Evolutionary conservation across 2,888 invertebrate genomes (phyloP).

Genomic region (Bruchidius siliquastri): DNA sequence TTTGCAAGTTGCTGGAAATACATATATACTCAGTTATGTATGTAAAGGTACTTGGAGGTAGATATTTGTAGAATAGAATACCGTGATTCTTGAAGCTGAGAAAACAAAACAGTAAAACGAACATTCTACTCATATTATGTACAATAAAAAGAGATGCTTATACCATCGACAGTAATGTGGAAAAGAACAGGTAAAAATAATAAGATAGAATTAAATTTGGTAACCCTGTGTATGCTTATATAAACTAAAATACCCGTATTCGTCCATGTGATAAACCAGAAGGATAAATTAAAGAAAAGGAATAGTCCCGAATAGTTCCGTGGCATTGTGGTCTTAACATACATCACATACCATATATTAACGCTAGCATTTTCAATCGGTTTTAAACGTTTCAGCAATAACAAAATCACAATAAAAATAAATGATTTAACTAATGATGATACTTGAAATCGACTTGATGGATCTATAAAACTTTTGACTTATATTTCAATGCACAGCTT

Average conservation of each 20-base stretch:
- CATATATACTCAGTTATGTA: slow-evolving; percentile 20
- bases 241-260: slow-evolving; percentile 31
- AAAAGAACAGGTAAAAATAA: neutral
- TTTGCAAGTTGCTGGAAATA: slow-evolving; percentile 39
- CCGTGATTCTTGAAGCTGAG: neutral
- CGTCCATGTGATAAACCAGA: neutral
- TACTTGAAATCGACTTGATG: too few species aligned
- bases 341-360: too few species aligned
- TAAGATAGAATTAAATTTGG: slow-evolving; percentile 22
- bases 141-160: neutral
- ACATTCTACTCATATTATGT: neutral
- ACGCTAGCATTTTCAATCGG: too few species aligned
- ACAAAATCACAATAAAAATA: too few species aligned
- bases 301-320: neutral
- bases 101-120: slow-evolving; percentile 1
- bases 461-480: too few species aligned
- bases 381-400: too few species aligned
- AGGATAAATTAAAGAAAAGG: neutral
- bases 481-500: too few species aligned
- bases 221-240: slow-evolving; percentile 40
- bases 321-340: too few species aligned
- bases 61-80: slow-evolving; percentile 28
- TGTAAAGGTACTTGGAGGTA: slow-evolving; percentile 38
- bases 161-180: neutral
- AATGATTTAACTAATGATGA: too few species aligned